Base-by-base conservation (phyloP, 2,113 vertebrate genomes). In the Pimephales promelas region DNA sequence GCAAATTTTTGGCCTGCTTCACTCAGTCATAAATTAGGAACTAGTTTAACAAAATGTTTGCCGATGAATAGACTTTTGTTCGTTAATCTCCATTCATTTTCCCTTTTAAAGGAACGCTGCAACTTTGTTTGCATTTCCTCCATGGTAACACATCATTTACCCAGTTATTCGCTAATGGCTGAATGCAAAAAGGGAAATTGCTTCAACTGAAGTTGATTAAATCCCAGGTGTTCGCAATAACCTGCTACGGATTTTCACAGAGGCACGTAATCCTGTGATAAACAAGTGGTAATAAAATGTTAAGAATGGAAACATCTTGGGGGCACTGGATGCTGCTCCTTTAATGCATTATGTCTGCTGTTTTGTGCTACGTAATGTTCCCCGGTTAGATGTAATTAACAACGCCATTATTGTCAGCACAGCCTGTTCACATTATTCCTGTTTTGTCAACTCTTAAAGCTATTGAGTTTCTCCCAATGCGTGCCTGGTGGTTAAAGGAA, bases 161-260 rank as follows among this genome's bases (percentile, higher is more conserved):
- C 77, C 73, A 73, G 83, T 86, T 83, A 84, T 72, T 85, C 61
- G 49, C 43, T 84, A 64, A 84, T 66, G 78, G 68, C 49, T 75
- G 73, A 61, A 86, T 74, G 68, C 64, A 74, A 54, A 79, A 61
- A 73, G 40, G 66, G 59, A 84, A 85, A 84, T 89, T 87, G 82
- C 61, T 86, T 82, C 56, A 84, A 84, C 62, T 84, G 62, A 72
- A 80, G 40, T 56, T 78, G 73, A 87, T 89, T 89, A 86, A 62
- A 82, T 83, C 62, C 75, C 86, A 89, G 86, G 84, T 86, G 88
- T 86, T 47, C 22, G 80, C 43, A 84, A 87, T 89, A 84, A 83
- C 82, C 78, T 72, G 79, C 82, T 75, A 84, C 86, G 62, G 86
- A 86, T 87, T 86, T 87, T 77, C 70, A 79, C 75, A 22, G 47